Evolutionary conservation across 2,888 invertebrate species (phyloP), one percentile per base, ranked within the genome.

Genomic region (Monopis laevigella): DNA sequence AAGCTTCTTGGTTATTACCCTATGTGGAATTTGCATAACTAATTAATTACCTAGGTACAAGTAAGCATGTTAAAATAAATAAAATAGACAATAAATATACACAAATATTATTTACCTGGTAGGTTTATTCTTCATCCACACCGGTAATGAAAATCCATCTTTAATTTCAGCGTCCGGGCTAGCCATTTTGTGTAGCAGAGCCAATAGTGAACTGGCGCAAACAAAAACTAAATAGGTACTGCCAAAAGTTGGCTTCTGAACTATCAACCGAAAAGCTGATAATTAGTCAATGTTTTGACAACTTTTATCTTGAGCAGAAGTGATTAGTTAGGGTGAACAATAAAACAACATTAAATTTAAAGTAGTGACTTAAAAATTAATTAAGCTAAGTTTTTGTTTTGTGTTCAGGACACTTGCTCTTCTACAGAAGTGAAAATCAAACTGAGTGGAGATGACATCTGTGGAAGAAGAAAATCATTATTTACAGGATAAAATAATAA

Each of bases 51-150:
- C n/a, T n/a, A n/a, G n/a, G n/a, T n/a, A n/a, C n/a, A n/a, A n/a
- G n/a, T n/a, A n/a, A n/a, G n/a, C n/a, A n/a, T n/a, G n/a, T n/a
- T n/a, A n/a, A n/a, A n/a, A 24, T 24, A 5, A 7, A 24, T 24
- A 24, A 24, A 10, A 24, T n/a, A 29, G n/a, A 29, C 11, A 7
- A 29, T 29, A 11, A 29, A 29, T 29, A 29, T 29, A n/a, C n/a
- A 11, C 2, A 36, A 21, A 8, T n/a, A 21, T 4, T 21, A 36
- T 70, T 67, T 48, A 80, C 80, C 84, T 85, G 42, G 65, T 72
- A 49, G 86, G 84, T 69, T 82, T 88, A 41, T 77, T 83, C 65
- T 87, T 89, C 87, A 90, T 89, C 90, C 90, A 90, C 55, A 86
- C 84, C 2, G 89, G 89, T 46, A 89, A 65, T 36, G 85, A 83